Conservation (phyloP, 2,888 invertebrate species). For the Chymomyza amoena region DNA sequence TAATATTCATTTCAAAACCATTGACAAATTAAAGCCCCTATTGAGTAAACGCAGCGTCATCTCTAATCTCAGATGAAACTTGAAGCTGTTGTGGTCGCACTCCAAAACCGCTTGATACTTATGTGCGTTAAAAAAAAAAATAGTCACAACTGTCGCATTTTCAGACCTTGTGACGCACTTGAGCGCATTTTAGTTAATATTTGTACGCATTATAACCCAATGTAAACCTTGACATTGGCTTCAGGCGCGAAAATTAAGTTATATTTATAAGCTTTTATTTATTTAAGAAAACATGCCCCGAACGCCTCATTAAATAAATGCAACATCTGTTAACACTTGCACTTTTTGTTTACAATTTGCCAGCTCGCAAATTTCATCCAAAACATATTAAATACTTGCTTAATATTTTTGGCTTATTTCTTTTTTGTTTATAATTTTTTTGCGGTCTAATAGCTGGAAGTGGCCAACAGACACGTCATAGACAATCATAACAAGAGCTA, state of each 20-base stretch:
- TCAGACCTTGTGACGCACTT: constrained; percentile 60
- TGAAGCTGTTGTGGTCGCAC: constrained; percentile 40
- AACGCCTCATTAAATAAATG: constrained; percentile 55
- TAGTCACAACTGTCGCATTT: constrained; percentile 43
- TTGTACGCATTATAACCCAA: background rate
- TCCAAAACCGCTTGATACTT: background rate
- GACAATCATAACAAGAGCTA: background rate
- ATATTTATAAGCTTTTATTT: constrained; percentile 48
- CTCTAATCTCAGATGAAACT: constrained; percentile 33
- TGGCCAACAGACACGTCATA: background rate
- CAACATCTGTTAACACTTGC: constrained; percentile 59
- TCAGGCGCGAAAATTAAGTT: constrained; percentile 14
- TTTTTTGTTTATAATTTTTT: background rate
- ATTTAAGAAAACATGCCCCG: constrained; percentile 44
- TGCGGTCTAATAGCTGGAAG: background rate
- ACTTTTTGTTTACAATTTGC: constrained; percentile 56
- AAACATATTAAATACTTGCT: constrained; percentile 43
- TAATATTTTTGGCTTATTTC: constrained; percentile 3
- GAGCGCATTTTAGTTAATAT: constrained; percentile 11
- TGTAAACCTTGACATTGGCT: constrained; percentile 46
- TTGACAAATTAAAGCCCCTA: constrained; percentile 67
- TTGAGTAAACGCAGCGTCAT: constrained; percentile 22
- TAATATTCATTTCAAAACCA: constrained; percentile 64
- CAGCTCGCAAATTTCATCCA: constrained; percentile 33
- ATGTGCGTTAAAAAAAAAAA: constrained; percentile 19